These are phyloP conservation scores for Reinhardtius hippoglossoides DNA, from an alignment of 2,113 vertebrate genomes.

Conservation along the genomic window DNA sequence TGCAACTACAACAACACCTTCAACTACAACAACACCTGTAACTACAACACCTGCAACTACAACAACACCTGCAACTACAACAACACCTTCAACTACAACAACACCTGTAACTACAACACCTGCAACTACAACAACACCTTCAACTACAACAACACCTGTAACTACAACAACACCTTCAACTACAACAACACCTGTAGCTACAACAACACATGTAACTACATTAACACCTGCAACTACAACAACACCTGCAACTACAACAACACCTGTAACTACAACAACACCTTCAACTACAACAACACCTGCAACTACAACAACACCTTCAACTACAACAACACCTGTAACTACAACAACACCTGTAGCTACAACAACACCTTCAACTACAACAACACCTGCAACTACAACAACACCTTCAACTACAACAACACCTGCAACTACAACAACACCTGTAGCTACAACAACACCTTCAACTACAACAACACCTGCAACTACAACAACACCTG, in stretches of 20 bases:
- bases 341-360: slow-evolving; percentile 18
- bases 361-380: slow-evolving; percentile 14
- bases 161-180: background rate
- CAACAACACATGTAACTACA: background rate
- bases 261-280: background rate
- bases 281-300: no score
- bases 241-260: no score
- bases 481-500: slow-evolving; percentile 14
- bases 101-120: background rate
- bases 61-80: background rate
- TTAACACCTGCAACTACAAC: no score
- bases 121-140: background rate
- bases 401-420: slow-evolving; percentile 15
- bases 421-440: slow-evolving; percentile 18
- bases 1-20: background rate
- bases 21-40: no score
- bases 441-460: slow-evolving; percentile 19
- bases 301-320: background rate
- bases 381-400: slow-evolving; percentile 20
- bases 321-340: background rate
- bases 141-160: background rate
- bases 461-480: slow-evolving; percentile 15
- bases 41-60: background rate
- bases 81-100: background rate
- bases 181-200: background rate